Percentiles rank a stretch among this genome's conserved stretches.
Evolutionary conservation across 2,888 invertebrate species (phyloP).

Genomic region (Halictus ligatus): DNA sequence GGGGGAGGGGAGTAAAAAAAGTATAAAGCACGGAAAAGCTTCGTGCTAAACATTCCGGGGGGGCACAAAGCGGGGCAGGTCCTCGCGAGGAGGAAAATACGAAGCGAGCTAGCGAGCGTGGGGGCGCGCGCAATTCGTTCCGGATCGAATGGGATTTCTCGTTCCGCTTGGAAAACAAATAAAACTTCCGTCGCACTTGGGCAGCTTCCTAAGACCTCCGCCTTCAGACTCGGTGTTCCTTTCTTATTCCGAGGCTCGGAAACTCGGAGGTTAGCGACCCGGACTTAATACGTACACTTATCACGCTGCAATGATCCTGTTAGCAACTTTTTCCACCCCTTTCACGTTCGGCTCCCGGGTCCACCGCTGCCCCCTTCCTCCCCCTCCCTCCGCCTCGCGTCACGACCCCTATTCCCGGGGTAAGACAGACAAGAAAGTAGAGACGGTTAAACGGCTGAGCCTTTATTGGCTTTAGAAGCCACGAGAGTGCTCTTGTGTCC

Average conservation of each 20-base stretch:
- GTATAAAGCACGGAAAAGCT: neutral
- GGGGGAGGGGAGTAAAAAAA: neutral
- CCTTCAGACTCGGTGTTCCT: constrained; percentile 25
- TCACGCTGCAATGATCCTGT: constrained; percentile 76
- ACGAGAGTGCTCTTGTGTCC: constrained; percentile 61
- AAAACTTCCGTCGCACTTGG: constrained; percentile 60
- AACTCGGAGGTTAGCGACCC: constrained; percentile 64
- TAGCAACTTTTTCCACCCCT: constrained; percentile 66
- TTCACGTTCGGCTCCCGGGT: neutral
- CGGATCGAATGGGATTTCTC: constrained; percentile 46
- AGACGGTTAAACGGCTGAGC: constrained; percentile 70
- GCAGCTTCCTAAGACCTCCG: constrained; percentile 57
- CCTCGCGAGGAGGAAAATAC: constrained; percentile 18
- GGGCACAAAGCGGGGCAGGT: constrained; percentile 6
- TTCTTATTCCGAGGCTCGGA: constrained; percentile 40
- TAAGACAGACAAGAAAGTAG: neutral
- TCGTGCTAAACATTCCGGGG: neutral
- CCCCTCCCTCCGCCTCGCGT: neutral
- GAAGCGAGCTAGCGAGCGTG: neutral
- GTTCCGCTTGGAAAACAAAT: constrained; percentile 49
- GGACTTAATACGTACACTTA: constrained; percentile 74
- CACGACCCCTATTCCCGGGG: neutral
- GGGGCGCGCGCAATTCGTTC: constrained; percentile 23
- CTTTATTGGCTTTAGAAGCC: constrained; percentile 81
- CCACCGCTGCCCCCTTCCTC: no score